Percentiles rank a stretch among this genome's conserved stretches.
phyloP scores from a whole-genome alignment of 2,113 vertebrate species.

The Ictidomys tridecemlineatus region DNA sequence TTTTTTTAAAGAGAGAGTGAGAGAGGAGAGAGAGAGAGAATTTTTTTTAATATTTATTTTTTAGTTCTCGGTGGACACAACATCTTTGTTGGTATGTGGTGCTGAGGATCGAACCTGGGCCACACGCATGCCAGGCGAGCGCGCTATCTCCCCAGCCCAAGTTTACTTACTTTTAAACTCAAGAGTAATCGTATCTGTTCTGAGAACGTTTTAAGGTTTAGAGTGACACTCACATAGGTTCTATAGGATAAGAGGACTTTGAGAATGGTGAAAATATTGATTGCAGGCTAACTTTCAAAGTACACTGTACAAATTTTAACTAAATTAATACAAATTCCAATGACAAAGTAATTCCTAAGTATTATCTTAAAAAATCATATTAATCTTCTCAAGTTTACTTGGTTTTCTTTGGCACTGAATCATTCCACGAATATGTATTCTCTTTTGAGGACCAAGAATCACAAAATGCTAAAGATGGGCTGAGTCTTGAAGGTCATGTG shows the following conservation, averaged over 20 bases:
- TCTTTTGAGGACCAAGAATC: neutral
- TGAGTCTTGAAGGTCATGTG: neutral
- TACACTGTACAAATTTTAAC: neutral
- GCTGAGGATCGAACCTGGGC: too few species aligned
- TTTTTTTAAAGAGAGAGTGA: too few species aligned
- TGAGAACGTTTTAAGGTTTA: neutral
- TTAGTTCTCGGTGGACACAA: too few species aligned
- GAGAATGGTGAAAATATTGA: neutral
- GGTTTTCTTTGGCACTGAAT: constrained; percentile 2
- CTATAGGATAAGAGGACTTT: neutral
- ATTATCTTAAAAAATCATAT: neutral
- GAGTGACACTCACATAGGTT: neutral
- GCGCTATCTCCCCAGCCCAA: too few species aligned
- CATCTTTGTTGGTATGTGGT: too few species aligned
- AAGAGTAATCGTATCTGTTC: neutral
- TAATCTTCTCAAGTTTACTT: neutral
- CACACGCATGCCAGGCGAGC: too few species aligned
- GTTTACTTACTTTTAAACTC: constrained; percentile 22
- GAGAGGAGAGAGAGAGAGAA: too few species aligned
- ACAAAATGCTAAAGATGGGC: neutral
- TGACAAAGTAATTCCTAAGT: neutral
- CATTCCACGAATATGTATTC: neutral
- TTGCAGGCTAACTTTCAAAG: neutral
- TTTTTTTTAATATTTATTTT: too few species aligned
- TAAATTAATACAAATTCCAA: neutral